Evolutionary conservation across 2,888 invertebrate genomes (phyloP), one percentile per base, ranked within the genome.

Genomic region (Uloborus plumipes): DNA sequence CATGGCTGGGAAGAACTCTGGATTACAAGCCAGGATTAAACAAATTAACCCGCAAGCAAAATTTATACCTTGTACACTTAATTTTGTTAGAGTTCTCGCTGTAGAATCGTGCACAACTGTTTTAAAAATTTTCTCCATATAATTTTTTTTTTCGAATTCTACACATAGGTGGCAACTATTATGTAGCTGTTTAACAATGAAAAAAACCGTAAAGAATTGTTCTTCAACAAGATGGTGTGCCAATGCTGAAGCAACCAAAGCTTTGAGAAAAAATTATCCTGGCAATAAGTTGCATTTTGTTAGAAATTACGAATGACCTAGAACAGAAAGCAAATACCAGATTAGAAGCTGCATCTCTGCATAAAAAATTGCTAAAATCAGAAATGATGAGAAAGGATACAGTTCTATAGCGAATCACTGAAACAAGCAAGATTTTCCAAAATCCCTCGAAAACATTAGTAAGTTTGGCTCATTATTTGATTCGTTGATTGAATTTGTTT

Each of bases 1-100:
- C 18, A 66, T 66, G 50, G n/a, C 66, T 11, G 50, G 66, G 18
- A 49, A 66, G 16, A 50, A 66, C 50, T 9, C 66, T 50, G 66
- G 66, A 2, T 39, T 66, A n/a, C 66, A 49, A 39, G 49, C 50
- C 0, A 47, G 50, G 47, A 66, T 66, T 3, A 66, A 66, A 66
- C 14, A 47, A 15, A 7, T 66, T 4, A 3, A 0, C 3, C 50
- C 66, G 1, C 47, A 50, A 66, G 66, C 66, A 20, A 20, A 66
- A 22, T 66, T 47, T 22, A 22, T 66, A 20, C 66, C 66, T 20
- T 66, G 50, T 22, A 0, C 66, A 2, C 18, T 66, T 31, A 66
- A 66, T 18, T 26, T 66, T 20, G 66, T 49, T 47, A 50, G 66
- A 20, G 6, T 2, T 49, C 18, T 22, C 20, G 49, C 66, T 66